phyloP scores from a whole-genome alignment of 2,113 vertebrate genomes.

The Colinus virginianus region DNA sequence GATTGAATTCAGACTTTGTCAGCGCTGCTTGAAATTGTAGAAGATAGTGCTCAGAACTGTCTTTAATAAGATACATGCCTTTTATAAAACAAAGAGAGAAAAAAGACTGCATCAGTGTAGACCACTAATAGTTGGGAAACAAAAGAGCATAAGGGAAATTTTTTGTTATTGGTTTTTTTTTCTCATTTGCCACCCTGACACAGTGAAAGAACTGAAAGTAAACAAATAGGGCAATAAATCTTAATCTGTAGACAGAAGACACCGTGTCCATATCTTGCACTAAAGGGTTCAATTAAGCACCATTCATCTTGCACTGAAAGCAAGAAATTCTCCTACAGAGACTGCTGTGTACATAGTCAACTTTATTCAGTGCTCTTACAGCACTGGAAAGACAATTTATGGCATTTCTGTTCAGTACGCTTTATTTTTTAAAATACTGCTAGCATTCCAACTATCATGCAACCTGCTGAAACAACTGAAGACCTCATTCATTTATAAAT shows the following conservation, averaged over 20 bases:
- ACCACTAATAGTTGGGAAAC: not conserved
- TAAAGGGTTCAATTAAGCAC: conserved; percentile 27
- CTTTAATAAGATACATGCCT: conserved; percentile 19
- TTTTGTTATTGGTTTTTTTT: not conserved
- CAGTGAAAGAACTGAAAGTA: not conserved
- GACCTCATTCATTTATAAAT: not conserved
- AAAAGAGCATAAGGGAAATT: not conserved
- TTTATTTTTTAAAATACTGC: not conserved
- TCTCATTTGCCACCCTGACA: conserved; percentile 15
- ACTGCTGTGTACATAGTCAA: not conserved
- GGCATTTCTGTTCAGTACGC: not conserved
- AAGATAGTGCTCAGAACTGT: not conserved
- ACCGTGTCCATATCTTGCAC: not conserved
- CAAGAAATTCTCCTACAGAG: not conserved
- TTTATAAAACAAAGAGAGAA: not conserved
- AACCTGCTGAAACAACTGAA: not conserved
- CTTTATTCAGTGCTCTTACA: not conserved
- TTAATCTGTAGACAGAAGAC: not conserved
- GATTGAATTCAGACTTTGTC: conserved; percentile 19
- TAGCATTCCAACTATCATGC: not conserved
- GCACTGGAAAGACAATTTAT: not conserved
- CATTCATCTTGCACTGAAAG: not conserved
- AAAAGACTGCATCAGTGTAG: not conserved
- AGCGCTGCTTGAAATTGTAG: not conserved
- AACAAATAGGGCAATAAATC: conserved; percentile 11